Percentiles rank a stretch among this genome's conserved stretches.
Evolutionary conservation across 2,797 vertebrate genomes (phyloP).

Genomic region (Euthynnus affinis): DNA sequence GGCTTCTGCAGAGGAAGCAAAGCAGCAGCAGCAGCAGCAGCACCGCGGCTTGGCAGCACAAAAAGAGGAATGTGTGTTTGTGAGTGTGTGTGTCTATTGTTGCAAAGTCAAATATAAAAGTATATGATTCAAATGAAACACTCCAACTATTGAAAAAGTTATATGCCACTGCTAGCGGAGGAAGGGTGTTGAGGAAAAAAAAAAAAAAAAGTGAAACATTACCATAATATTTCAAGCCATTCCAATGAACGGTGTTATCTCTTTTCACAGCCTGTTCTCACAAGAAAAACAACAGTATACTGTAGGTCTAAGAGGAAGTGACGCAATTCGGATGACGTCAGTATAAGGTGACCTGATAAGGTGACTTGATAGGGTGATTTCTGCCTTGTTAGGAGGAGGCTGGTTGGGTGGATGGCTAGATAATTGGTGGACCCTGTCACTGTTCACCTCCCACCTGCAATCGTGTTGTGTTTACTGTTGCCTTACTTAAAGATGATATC

Average conservation of each 20-base stretch:
- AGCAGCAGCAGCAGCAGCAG: slow-evolving; percentile 45
- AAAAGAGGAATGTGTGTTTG: slow-evolving; percentile 27
- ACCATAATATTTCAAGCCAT: slow-evolving; percentile 12
- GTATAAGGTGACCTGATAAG: too few relatives aligned
- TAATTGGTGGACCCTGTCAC: too few relatives aligned
- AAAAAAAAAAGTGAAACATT: background rate
- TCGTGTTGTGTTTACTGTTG: too few relatives aligned
- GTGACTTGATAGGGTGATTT: too few relatives aligned
- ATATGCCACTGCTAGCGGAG: background rate
- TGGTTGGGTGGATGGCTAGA: too few relatives aligned
- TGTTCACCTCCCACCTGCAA: too few relatives aligned
- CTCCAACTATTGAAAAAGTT: slow-evolving; percentile 31
- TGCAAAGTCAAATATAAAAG: slow-evolving; percentile 61
- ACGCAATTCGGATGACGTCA: too few relatives aligned
- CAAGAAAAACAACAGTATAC: too few relatives aligned
- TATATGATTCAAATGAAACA: slow-evolving; percentile 31
- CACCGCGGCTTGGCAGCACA: slow-evolving; percentile 41
- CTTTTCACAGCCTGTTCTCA: background rate
- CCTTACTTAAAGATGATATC: too few relatives aligned
- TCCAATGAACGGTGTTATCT: slow-evolving; percentile 20
- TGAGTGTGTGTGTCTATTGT: slow-evolving; percentile 9
- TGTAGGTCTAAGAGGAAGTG: too few relatives aligned
- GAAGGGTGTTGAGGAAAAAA: background rate
- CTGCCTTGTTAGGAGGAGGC: too few relatives aligned
- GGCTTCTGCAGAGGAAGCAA: slow-evolving; percentile 64